These are phyloP conservation scores for Oikopleura dioica DNA, from an alignment of 23 tunicate species.

Conservation along the genomic window DNA sequence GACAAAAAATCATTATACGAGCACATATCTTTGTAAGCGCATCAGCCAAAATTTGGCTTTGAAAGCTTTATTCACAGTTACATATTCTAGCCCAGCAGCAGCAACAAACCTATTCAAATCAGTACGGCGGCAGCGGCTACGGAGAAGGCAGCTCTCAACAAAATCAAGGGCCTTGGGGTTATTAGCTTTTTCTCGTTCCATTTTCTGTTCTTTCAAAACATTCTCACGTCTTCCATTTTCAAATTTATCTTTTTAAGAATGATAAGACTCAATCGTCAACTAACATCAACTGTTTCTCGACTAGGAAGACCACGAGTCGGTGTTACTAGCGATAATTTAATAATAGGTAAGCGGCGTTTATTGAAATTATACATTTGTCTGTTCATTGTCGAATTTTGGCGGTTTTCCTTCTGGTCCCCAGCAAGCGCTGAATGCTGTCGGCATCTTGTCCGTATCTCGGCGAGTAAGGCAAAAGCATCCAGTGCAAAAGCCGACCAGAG, in stretches of 20 bases:
- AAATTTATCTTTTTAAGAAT: background rate
- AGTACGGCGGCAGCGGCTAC: background rate
- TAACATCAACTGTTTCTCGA: background rate
- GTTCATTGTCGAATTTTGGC: background rate
- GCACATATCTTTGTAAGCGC: background rate
- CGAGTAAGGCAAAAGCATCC: background rate
- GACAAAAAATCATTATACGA: background rate
- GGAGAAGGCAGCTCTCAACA: no score
- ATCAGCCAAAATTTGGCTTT: background rate
- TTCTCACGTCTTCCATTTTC: background rate
- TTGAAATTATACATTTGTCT: background rate
- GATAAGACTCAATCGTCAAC: background rate
- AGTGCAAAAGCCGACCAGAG: background rate
- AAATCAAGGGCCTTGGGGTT: background rate
- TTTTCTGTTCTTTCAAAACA: background rate
- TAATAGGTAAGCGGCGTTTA: background rate
- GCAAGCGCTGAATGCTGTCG: background rate
- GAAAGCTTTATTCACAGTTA: no score
- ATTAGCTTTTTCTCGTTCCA: background rate
- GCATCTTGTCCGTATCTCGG: background rate
- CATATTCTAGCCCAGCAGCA: background rate
- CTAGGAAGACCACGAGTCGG: background rate
- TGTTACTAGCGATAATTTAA: background rate
- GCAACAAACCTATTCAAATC: background rate
- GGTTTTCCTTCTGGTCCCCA: background rate